Evolutionary conservation across 2,888 invertebrate species (phyloP).

Genomic region (Cyclophora punctaria): DNA sequence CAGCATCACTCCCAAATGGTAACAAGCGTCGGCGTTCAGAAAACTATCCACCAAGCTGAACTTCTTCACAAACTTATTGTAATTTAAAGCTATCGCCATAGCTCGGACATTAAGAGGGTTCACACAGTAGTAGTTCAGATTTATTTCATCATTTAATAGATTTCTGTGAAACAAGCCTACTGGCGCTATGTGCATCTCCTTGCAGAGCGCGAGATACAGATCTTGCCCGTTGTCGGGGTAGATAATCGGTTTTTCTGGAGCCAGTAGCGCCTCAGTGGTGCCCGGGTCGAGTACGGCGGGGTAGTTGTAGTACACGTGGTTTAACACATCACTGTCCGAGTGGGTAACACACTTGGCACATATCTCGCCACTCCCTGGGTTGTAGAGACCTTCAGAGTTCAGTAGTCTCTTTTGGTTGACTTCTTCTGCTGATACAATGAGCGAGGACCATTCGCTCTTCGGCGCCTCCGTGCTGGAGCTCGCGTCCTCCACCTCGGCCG

Average conservation of each 20-base stretch:
- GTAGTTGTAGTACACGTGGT: constrained; percentile 32
- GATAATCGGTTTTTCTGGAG: constrained; percentile 19
- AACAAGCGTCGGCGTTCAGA: constrained; percentile 37
- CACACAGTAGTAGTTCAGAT: constrained; percentile 35
- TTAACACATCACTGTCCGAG: constrained; percentile 30
- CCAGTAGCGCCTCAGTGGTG: constrained; percentile 28
- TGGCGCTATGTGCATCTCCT: constrained; percentile 30
- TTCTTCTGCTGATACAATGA: constrained; percentile 15
- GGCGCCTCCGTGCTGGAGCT: constrained; percentile 27
- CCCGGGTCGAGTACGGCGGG: constrained; percentile 38
- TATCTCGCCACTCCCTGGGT: constrained; percentile 32
- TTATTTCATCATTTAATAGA: constrained; percentile 26
- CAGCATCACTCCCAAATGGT: constrained; percentile 36
- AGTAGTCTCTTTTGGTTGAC: constrained; percentile 25
- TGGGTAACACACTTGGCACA: constrained; percentile 29
- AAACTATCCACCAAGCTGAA: constrained; percentile 36
- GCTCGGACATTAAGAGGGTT: constrained; percentile 29
- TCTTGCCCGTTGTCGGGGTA: constrained; percentile 33
- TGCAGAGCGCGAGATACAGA: constrained; percentile 32
- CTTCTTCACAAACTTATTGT: constrained; percentile 28
- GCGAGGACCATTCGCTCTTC: constrained; percentile 35
- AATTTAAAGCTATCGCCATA: constrained; percentile 34
- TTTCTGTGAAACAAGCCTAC: constrained; percentile 31
- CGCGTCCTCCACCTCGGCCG: constrained; percentile 5
- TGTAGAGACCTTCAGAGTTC: constrained; percentile 22